Base-by-base conservation (phyloP, 2,797 vertebrate species). In the Fundulus diaphanus region DNA sequence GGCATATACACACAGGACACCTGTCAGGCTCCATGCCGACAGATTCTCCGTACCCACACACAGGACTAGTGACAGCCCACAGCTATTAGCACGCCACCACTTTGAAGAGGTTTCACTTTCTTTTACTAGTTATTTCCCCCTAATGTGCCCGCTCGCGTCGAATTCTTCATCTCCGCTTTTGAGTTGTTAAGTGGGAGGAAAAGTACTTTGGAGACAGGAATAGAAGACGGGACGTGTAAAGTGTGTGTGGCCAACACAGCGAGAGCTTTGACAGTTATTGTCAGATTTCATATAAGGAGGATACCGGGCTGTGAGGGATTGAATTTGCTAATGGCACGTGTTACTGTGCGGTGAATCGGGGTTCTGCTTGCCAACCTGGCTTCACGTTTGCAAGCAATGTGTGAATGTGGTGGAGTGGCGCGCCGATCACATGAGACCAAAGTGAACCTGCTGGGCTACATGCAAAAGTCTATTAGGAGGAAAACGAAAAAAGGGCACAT, bases 81-180 rank as follows among this genome's bases (percentile, higher is more conserved):
- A 91, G 93, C 93, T 94, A 94, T 95, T 95, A 95, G 93, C 93
- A 92, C 91, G 87, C 88, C 86, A 80, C 80, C 83, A 91, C 94
- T 93, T 94, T 94, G 92, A 95, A 94, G 92, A 92, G 87, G 88
- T 92, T 93, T 94, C 92, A 91, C 89, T 92, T 92, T 92, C 88
- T 94, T 94, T 92, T 90, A 91, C 88, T 90, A 92, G 93, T 94
- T 94, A 92, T 93, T 93, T 90, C 85, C 92, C 61, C 89, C 92
- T 95, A 93, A 94, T 95, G 90, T 92, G 91, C 92, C 92, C 85
- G 89, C 87, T 93, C 91, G 87, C 89, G 87, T 92, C 70, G 80
- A 79, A 93, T 94, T 87, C 86, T 88, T 85, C 73, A 70, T 90
- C 88, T 92, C 82, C 83, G 83, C 78, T 76, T 93, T 93, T 93